These are phyloP conservation scores for Eulacestoma nigropectus DNA, from an alignment of 2,113 vertebrate genomes.

Conservation along the genomic window DNA sequence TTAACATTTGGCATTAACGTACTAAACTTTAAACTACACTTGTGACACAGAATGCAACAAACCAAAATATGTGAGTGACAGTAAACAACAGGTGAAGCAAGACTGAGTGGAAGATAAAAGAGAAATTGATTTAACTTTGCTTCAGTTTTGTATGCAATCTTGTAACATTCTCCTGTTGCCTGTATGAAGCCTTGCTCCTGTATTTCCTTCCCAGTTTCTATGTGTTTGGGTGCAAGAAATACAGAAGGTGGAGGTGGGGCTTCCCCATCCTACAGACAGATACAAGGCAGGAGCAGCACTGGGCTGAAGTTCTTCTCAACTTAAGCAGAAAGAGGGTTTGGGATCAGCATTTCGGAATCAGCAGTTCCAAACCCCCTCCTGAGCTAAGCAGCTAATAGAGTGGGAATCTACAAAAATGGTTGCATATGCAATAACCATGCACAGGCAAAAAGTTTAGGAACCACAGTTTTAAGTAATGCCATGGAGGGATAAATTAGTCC, in stretches of 20 bases:
- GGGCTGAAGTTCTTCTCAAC: not conserved
- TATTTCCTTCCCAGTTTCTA: not conserved
- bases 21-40: not conserved
- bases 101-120: too few relatives aligned
- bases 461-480: not conserved
- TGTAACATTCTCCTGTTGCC: not conserved
- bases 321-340: not conserved
- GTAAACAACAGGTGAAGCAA: not conserved
- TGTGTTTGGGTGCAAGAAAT: not conserved
- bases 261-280: not conserved
- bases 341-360: not conserved
- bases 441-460: not conserved
- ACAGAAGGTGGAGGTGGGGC: accelerated
- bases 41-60: too few relatives aligned
- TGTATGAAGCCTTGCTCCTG: not conserved
- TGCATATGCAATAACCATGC: accelerated
- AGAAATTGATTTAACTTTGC: too few relatives aligned
- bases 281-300: accelerated
- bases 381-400: not conserved
- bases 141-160: not conserved
- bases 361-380: not conserved
- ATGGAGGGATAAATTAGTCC: not conserved
- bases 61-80: not conserved
- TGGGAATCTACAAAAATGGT: too few relatives aligned
- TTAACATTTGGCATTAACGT: not conserved